Conservation (phyloP, 2,113 vertebrate species). For the Vicugna pacos region DNA sequence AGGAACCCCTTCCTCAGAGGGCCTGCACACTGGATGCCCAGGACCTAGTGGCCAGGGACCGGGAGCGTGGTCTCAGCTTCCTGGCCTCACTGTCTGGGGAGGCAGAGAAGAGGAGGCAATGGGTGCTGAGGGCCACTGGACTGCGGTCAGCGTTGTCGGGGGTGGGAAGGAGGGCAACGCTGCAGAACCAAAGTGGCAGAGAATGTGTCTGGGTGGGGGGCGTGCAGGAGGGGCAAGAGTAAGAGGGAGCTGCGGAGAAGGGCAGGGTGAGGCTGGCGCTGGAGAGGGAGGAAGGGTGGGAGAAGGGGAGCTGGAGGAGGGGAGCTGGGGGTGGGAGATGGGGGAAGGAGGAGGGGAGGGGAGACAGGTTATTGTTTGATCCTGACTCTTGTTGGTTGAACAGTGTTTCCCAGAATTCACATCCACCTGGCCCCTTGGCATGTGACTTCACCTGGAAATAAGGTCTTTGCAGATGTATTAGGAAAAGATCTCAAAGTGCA, state of each 20-base stretch:
- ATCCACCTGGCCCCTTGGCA: background rate
- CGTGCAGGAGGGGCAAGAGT: background rate
- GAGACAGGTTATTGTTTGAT: background rate
- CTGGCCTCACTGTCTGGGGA: background rate
- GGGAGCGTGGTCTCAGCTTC: background rate
- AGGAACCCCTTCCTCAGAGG: background rate
- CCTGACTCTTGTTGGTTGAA: background rate
- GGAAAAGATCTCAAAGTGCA: background rate
- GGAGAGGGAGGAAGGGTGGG: background rate
- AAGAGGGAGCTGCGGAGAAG: background rate
- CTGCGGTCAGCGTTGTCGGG: background rate
- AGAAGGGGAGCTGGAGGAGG: background rate
- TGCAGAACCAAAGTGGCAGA: background rate
- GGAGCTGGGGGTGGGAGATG: no score
- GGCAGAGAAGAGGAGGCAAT: background rate
- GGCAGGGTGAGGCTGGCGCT: background rate
- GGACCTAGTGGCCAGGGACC: background rate
- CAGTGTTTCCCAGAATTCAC: background rate
- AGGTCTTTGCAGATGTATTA: background rate
- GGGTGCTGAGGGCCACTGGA: background rate
- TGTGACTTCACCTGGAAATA: background rate
- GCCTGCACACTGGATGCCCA: background rate
- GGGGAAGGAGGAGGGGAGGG: background rate
- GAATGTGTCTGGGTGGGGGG: background rate
- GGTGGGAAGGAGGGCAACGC: no score